Evolutionary conservation across 1,140 invertebrate species (phyloP), one percentile per base, ranked within the genome.

Genomic region (Euwallacea similis): DNA sequence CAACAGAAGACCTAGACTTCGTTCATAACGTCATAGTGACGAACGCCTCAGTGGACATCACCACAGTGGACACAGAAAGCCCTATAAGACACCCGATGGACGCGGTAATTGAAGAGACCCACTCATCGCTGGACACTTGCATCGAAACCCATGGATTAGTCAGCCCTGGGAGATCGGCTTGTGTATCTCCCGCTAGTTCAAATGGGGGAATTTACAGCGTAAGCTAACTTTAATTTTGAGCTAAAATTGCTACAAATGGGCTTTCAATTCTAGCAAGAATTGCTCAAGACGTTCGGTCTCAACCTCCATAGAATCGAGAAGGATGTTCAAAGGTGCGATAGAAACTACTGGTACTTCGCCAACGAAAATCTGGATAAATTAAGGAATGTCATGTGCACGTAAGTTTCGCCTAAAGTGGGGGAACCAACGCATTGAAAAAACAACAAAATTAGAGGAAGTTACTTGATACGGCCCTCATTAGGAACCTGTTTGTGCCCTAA

Each of bases 331-430:
- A 83, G 96, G 69, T 98, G 96, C 83, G 96, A 98, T 83, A 84
- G 96, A 63, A 97, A 96, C 80, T 95, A 96, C 80, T 91, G 89
- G 82, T 98, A 97, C 82, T 98, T 98, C 82, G 88, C 87, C 10
- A 86, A 89, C 47, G 88, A 91, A 69, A 98, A 98, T 84, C 84
- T 98, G 72, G 94, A 97, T 72, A 97, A 96, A 82, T 82, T 98
- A n/a, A 85, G 95, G 53, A 96, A 97, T 83, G 90, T 98, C 54
- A 98, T 98, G 91, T 96, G 94, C 89, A 98, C 95, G 88, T 96
- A 84, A 86, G 89, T 87, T n/a, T 21, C 2, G 16, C 11, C 55
- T 21, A 56, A 56, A 56, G 47, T 50, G 47, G 47, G 13, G 13
- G 10, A 10, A 10, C 10, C 47, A 50, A 0, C 13, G 47, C 13